Conservation (phyloP, 2,797 vertebrate genomes). For the Rhinatrema bivittatum region DNA sequence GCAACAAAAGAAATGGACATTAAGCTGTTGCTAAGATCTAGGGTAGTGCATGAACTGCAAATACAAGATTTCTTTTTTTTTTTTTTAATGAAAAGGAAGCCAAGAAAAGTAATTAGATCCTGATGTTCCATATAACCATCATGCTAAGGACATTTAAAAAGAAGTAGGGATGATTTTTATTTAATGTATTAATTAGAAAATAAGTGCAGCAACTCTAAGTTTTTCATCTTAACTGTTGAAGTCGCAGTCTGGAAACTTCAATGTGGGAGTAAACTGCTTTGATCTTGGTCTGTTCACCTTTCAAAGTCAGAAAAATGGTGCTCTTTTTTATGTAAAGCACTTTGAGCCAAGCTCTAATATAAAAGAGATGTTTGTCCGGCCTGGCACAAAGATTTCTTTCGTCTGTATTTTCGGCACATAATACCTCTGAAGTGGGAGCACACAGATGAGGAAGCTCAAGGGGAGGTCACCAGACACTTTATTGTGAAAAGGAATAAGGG, state of each 20-base stretch:
- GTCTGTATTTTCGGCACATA: not conserved
- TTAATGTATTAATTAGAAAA: slow-evolving; percentile 25
- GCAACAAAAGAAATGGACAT: too few species aligned
- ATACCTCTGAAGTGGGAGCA: not conserved
- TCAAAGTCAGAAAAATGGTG: slow-evolving; percentile 15
- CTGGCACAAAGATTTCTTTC: not conserved
- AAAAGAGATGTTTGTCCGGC: slow-evolving; percentile 28
- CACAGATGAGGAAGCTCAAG: slow-evolving; percentile 1
- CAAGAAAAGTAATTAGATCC: slow-evolving; percentile 27
- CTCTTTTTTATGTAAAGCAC: slow-evolving; percentile 19
- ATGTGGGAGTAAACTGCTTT: slow-evolving; percentile 5
- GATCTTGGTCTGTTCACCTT: slow-evolving; percentile 27
- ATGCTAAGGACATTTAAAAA: slow-evolving; percentile 26
- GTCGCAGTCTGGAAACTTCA: slow-evolving; percentile 14
- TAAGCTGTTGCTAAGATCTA: too few species aligned
- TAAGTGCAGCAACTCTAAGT: too few species aligned
- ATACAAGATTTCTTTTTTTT: too few species aligned
- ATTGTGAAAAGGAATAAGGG: slow-evolving; percentile 1
- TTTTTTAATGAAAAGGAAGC: slow-evolving; percentile 19
- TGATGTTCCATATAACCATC: slow-evolving; percentile 11
- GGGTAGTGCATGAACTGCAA: too few species aligned
- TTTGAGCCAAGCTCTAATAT: slow-evolving; percentile 17
- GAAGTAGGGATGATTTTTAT: slow-evolving; percentile 20
- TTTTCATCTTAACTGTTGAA: slow-evolving; percentile 20
- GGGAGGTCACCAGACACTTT: not conserved